phyloP scores from a whole-genome alignment of 2,797 vertebrate genomes.

The Ambastaia sidthimunki region DNA sequence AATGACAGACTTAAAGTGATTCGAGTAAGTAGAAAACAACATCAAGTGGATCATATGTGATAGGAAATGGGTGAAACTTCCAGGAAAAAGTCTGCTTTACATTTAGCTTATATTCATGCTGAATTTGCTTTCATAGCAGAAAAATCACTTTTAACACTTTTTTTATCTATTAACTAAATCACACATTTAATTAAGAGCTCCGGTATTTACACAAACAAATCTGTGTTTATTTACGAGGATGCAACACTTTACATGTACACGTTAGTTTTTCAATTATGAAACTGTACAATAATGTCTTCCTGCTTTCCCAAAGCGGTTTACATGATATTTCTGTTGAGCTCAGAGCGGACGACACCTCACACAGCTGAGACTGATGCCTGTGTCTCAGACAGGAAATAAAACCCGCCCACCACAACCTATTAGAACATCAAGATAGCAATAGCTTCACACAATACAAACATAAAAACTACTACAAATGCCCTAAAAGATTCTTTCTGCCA shows the following conservation, averaged over 20 bases:
- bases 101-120: too few species aligned
- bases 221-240: not conserved
- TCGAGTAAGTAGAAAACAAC: too few species aligned
- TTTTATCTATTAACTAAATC: not conserved
- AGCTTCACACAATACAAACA: constrained; percentile 5
- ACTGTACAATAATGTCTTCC: constrained; percentile 26
- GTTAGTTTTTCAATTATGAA: constrained; percentile 30
- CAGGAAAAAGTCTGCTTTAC: not conserved
- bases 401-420: constrained; percentile 33
- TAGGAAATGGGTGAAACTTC: not conserved
- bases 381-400: constrained; percentile 32
- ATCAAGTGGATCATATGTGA: too few species aligned
- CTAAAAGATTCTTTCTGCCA: not conserved
- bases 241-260: not conserved
- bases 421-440: not conserved
- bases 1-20: too few species aligned
- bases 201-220: not conserved
- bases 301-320: constrained; percentile 33
- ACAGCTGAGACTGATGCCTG: not conserved
- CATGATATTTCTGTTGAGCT: constrained; percentile 11
- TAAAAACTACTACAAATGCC: not conserved
- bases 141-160: not conserved
- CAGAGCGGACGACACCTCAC: not conserved
- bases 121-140: too few species aligned
- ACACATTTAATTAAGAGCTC: not conserved